Evolutionary conservation across 2,888 invertebrate genomes (phyloP), one percentile per base, ranked within the genome.

Genomic region (Himalopsyche kuldschensis): DNA sequence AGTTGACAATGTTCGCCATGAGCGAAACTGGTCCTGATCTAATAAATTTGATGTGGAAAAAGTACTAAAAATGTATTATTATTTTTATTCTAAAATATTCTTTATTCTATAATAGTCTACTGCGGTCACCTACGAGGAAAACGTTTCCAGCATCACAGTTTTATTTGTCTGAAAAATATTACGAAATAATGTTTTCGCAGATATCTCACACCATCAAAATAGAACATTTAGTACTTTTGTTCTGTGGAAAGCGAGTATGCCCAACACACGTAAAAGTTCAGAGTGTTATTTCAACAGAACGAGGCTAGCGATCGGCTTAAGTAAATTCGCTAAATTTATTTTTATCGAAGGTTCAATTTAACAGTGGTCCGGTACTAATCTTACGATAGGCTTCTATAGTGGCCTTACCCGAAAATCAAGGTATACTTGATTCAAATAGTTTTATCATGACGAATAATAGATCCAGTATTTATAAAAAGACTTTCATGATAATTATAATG

Each of bases 321-420:
- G 75, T 80, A 75, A 80, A 80, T 80, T 80, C 80, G 46, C 30
- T 35, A 48, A 75, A 80, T 80, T 80, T 80, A 80, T 80, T 80
- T 80, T 80, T 80, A 80, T 80, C 75, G 80, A 69, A 75, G 80
- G 75, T 69, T 69, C 69, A 69, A 80, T 80, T 80, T 80, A 80
- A 80, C 80, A 47, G 69, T 69, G 30, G 30, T 30, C 69, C 69
- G 69, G 69, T 30, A 69, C 69, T 69, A 69, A 69, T 69, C 69
- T 69, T 30, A 24, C 24, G 69, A 69, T 69, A 69, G 69, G 69
- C 69, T 69, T 27, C 30, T 30, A 30, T 8, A 30, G 15, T 69
- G 69, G 27, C 69, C 15, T 11, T 69, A 69, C 69, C 30, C 27
- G 0, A 10, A 27, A 15, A 27, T 27, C 11, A 11, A 69, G 0